A percentile compares a stretch with the other conserved stretches of the same genome.
phyloP scores from a whole-genome alignment of 1,140 invertebrate genomes.

The Macrocentrus cingulum region DNA sequence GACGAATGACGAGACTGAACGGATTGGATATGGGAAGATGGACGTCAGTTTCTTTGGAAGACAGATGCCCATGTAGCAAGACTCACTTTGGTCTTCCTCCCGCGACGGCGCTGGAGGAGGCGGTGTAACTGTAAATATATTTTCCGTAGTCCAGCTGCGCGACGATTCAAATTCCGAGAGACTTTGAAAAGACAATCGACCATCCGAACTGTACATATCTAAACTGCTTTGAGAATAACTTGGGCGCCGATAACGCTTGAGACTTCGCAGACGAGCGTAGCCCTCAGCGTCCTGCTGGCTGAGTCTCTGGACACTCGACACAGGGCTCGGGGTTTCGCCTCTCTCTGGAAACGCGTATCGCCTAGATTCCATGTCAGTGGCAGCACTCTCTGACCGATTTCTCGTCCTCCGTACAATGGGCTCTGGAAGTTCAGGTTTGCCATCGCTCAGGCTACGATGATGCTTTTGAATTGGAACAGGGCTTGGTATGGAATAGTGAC shows the following conservation, averaged over 20 bases:
- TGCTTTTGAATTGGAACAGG: slow-evolving; percentile 50
- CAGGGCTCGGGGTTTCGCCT: slow-evolving; percentile 76
- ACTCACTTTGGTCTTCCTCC: slow-evolving; percentile 44
- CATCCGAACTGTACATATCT: slow-evolving; percentile 57
- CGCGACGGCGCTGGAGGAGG: slow-evolving; percentile 34
- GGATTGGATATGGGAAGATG: slow-evolving; percentile 66
- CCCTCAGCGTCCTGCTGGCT: slow-evolving; percentile 77
- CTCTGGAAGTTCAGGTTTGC: slow-evolving; percentile 52
- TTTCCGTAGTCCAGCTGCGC: slow-evolving; percentile 49
- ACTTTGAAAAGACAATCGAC: slow-evolving; percentile 51
- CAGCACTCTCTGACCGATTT: slow-evolving; percentile 55
- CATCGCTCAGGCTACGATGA: slow-evolving; percentile 54
- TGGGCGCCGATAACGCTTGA: slow-evolving; percentile 69
- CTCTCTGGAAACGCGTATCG: slow-evolving; percentile 58
- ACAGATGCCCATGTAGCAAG: slow-evolving; percentile 77
- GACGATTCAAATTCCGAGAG: slow-evolving; percentile 53
- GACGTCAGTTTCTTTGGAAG: slow-evolving; percentile 69
- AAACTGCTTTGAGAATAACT: slow-evolving; percentile 55
- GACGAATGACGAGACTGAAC: slow-evolving; percentile 35
- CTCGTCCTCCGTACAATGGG: slow-evolving; percentile 45
- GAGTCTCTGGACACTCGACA: slow-evolving; percentile 75
- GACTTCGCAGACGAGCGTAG: slow-evolving; percentile 75
- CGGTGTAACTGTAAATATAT: slow-evolving; percentile 40
- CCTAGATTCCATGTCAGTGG: slow-evolving; percentile 49
- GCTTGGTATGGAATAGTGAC: slow-evolving; percentile 51